Percentiles rank a stretch among this genome's conserved stretches.
Evolutionary conservation across 2,113 vertebrate genomes (phyloP).

Genomic region (Corvus hawaiiensis): DNA sequence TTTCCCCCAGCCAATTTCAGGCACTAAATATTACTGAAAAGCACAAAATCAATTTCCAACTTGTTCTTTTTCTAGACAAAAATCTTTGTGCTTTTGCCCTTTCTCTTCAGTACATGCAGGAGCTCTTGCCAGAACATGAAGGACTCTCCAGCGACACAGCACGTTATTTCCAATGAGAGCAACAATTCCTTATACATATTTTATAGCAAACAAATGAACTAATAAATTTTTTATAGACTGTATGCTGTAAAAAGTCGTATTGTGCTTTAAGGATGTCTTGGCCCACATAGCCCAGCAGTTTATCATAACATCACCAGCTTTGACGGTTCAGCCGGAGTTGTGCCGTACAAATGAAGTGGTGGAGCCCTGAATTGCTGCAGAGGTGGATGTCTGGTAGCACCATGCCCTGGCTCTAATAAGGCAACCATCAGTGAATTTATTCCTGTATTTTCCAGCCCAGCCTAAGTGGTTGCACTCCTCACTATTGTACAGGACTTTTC

Average conservation of each 20-base stretch:
- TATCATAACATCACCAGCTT: not conserved
- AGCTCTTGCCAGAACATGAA: conserved; percentile 1
- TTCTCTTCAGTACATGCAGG: not conserved
- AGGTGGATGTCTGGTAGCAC: not conserved
- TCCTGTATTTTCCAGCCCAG: not conserved
- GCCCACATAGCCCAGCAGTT: not conserved
- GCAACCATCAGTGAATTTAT: accelerated
- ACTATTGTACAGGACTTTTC: not conserved
- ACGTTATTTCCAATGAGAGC: conserved; percentile 30
- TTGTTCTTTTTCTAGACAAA: conserved; percentile 29
- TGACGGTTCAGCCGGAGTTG: not conserved
- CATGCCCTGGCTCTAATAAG: not conserved
- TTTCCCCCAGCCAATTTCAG: not conserved
- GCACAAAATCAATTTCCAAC: not conserved
- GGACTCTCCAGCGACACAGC: not conserved
- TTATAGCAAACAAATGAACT: conserved; percentile 69
- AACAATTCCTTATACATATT: conserved; percentile 61
- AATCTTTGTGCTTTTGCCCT: not conserved
- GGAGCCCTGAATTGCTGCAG: not conserved
- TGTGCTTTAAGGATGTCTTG: not conserved
- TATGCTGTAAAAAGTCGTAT: not conserved
- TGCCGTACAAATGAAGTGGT: not conserved
- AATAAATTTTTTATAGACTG: conserved; percentile 51
- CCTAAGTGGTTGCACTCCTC: not conserved
- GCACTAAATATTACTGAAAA: conserved; percentile 29